These are phyloP conservation scores for Scrobipalpa atriplicella DNA, from an alignment of 2,888 invertebrate species.

Conservation along the genomic window DNA sequence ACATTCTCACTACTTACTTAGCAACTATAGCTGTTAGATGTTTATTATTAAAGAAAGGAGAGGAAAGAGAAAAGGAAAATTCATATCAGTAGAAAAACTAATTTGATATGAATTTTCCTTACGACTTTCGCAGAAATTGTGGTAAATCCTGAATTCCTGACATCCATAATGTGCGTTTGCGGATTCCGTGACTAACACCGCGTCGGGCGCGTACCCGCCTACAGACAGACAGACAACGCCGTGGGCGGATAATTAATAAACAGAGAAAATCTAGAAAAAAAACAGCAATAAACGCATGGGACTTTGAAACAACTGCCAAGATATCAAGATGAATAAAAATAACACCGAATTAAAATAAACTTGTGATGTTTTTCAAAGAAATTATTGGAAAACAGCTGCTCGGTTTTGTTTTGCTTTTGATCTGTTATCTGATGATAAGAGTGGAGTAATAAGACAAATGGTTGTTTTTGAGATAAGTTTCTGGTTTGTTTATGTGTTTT, in stretches of 20 bases:
- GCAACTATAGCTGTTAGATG: not conserved
- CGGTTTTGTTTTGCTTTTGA: slow-evolving; percentile 38
- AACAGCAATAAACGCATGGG: slow-evolving; percentile 65
- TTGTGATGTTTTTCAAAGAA: slow-evolving; percentile 73
- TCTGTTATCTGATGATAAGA: slow-evolving; percentile 40
- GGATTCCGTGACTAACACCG: slow-evolving; percentile 33
- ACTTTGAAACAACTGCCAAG: slow-evolving; percentile 78
- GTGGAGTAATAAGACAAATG: slow-evolving; percentile 34
- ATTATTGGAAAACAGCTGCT: slow-evolving; percentile 68
- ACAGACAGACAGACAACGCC: slow-evolving; percentile 18
- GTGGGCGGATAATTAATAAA: slow-evolving; percentile 70
- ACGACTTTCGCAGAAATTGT: not conserved
- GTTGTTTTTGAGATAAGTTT: slow-evolving; percentile 38
- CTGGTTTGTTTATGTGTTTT: slow-evolving; percentile 32
- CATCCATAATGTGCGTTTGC: not conserved
- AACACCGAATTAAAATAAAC: slow-evolving; percentile 71
- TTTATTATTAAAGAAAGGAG: too few relatives aligned
- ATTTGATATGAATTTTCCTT: not conserved
- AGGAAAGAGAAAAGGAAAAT: too few relatives aligned
- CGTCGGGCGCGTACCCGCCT: slow-evolving; percentile 36
- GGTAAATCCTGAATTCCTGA: not conserved
- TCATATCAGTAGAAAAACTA: too few relatives aligned
- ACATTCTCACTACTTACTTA: too few relatives aligned
- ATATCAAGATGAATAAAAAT: slow-evolving; percentile 75
- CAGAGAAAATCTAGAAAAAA: slow-evolving; percentile 61